phyloP scores from a whole-genome alignment of 2,888 invertebrate genomes.

The Rhamnusium bicolor region DNA sequence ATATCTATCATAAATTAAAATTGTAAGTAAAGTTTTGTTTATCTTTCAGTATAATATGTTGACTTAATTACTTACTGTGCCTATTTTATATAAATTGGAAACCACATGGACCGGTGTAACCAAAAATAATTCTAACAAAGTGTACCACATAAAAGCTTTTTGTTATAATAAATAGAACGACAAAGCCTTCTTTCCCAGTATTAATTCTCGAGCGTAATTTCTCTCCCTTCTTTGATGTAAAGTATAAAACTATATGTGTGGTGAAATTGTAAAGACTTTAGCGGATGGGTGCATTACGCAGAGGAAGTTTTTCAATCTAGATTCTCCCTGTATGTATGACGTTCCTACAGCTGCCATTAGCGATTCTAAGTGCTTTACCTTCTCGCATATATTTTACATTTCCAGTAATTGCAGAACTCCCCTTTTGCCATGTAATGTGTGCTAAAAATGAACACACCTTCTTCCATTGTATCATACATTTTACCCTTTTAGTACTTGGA shows the following conservation, averaged over 20 bases:
- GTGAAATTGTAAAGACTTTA: conserved; percentile 4
- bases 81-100: not conserved
- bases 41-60: too few relatives aligned
- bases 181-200: not conserved
- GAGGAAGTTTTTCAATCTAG: not conserved
- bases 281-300: not conserved
- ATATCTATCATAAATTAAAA: too few relatives aligned
- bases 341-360: conserved; percentile 16
- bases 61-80: too few relatives aligned
- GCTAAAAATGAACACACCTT: conserved; percentile 26
- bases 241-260: conserved; percentile 9
- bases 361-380: conserved; percentile 20
- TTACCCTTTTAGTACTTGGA: conserved; percentile 13
- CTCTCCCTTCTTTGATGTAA: conserved; percentile 13
- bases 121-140: not conserved
- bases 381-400: conserved; percentile 22
- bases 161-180: not conserved
- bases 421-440: conserved; percentile 22
- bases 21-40: too few relatives aligned
- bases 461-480: conserved; percentile 15
- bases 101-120: not conserved
- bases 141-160: not conserved
- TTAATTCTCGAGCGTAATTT: conserved; percentile 7
- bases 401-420: conserved; percentile 27
- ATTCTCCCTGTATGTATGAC: conserved; percentile 21